Evolutionary conservation across 2,888 invertebrate species (phyloP), one percentile per base, ranked within the genome.

Genomic region (Saturnia japonica): DNA sequence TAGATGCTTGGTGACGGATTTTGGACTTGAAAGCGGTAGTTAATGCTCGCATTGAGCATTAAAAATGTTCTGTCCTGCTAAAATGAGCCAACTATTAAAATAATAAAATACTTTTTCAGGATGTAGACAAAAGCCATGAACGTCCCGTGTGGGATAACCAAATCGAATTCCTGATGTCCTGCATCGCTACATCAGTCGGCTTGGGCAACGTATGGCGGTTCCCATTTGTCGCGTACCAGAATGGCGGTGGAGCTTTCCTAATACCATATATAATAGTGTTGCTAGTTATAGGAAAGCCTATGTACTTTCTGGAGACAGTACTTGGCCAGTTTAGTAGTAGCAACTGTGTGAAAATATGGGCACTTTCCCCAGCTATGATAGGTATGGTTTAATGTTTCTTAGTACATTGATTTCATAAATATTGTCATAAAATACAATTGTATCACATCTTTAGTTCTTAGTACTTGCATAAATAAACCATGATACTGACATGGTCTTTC

Each of bases 261-360:
- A 96, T 96, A 72, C 96, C 97, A 0, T 97, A 97, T 83, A 94
- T 96, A 54, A 94, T 96, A 54, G 95, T 96, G 2, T 88, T 97
- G 28, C 84, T 96, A 57, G 81, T 96, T 66, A 96, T 96, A 74
- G 97, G 97, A 70, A 96, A 97, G 78, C 97, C 97, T 0, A 95
- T 98, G 91, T 98, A 97, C 84, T 97, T 97, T 81, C 89, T 98
- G 83, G 98, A 98, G 91, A 96, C 97, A 87, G 94, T 96, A 0
- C 89, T 98, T 11, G 98, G 98, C 7, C 98, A 98, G 87, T 98
- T 98, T 84, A 96, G 96, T 70, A 96, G 96, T 77, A 95, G 95
- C 80, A 97, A 98, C 71, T 96, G 96, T 64, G 96, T 97, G 1
- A 96, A 96, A 86, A 95, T 97, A 67, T 95, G 95, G 95, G 90